Evolutionary conservation across 2,797 vertebrate species (phyloP).

Genomic region (Prionace glauca): DNA sequence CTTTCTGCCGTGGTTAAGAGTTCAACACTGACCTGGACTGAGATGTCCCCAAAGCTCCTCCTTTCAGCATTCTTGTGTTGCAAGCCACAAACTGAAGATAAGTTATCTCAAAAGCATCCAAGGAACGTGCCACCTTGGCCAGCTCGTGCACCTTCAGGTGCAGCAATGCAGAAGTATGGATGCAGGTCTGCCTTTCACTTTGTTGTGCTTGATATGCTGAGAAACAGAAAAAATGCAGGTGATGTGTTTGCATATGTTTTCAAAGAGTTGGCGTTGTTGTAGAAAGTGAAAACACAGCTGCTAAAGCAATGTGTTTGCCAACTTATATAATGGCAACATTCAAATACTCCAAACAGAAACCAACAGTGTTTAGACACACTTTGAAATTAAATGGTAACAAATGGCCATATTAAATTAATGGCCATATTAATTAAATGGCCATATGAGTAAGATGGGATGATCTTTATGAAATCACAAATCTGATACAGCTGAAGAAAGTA

Average conservation of each 20-base stretch:
- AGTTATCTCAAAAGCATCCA: not conserved
- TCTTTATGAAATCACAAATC: not conserved
- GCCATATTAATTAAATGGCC: no score
- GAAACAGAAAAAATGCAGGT: not conserved
- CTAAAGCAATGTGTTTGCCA: not conserved
- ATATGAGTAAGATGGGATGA: not conserved
- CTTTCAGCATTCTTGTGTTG: not conserved
- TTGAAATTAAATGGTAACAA: slow-evolving; percentile 7
- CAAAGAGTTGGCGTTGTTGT: not conserved
- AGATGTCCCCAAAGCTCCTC: not conserved
- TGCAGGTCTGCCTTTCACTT: not conserved
- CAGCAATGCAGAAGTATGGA: not conserved
- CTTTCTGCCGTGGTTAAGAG: not conserved
- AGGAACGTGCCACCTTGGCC: not conserved
- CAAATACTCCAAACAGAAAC: not conserved
- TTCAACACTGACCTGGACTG: not conserved
- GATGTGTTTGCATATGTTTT: slow-evolving; percentile 6
- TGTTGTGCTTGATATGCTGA: not conserved
- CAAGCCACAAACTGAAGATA: no score
- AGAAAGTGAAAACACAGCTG: not conserved
- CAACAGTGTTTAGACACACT: not conserved
- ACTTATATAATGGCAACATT: not conserved
- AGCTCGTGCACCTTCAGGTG: not conserved
- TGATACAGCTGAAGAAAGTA: not conserved
- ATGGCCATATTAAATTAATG: not conserved